phyloP scores from a whole-genome alignment of 2,113 vertebrate species.

The Melanostigma gelatinosum region DNA sequence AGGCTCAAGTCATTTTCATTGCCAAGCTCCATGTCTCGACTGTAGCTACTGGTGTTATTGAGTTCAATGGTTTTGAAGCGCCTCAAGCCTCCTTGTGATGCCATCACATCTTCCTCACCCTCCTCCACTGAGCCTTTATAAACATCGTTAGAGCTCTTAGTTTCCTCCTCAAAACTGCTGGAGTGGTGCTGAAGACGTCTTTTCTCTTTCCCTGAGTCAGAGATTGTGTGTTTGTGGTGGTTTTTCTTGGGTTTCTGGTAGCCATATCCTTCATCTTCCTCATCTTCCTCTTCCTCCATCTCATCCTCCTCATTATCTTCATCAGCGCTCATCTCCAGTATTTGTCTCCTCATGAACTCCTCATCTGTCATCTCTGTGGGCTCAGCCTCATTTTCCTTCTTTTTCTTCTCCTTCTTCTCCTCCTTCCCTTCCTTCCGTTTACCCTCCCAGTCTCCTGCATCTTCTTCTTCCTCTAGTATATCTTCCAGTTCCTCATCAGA shows the following conservation, averaged over 20 bases:
- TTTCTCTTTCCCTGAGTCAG: conserved; percentile 90
- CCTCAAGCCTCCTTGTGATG: conserved; percentile 91
- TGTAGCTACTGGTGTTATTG: conserved; percentile 92
- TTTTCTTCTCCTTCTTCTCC: conserved; percentile 90
- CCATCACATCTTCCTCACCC: conserved; percentile 84
- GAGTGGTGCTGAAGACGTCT: conserved; percentile 88
- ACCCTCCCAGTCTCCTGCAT: conserved; percentile 88
- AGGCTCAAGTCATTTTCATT: conserved; percentile 88
- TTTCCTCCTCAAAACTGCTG: conserved; percentile 89
- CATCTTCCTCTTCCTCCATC: conserved; percentile 87
- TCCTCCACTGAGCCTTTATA: conserved; percentile 84
- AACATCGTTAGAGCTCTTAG: conserved; percentile 83
- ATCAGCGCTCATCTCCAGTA: conserved; percentile 98
- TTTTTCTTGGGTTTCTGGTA: conserved; percentile 85
- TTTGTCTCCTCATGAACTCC: conserved; percentile 96
- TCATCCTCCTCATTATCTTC: conserved; percentile 87
- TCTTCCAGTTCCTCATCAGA: conserved; percentile 95
- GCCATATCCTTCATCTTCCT: conserved; percentile 88
- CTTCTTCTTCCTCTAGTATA: conserved; percentile 93
- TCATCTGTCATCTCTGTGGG: conserved; percentile 88
- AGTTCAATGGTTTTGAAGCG: conserved; percentile 98
- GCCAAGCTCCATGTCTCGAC: conserved; percentile 89
- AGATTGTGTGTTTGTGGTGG: conserved; percentile 84
- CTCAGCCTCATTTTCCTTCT: conserved; percentile 75
- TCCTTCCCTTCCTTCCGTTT: conserved; percentile 86